Percentiles rank a stretch among this genome's conserved stretches.
These are phyloP conservation scores for Microtus richardsoni DNA, from an alignment of 2,113 vertebrate species.

Conservation along the genomic window DNA sequence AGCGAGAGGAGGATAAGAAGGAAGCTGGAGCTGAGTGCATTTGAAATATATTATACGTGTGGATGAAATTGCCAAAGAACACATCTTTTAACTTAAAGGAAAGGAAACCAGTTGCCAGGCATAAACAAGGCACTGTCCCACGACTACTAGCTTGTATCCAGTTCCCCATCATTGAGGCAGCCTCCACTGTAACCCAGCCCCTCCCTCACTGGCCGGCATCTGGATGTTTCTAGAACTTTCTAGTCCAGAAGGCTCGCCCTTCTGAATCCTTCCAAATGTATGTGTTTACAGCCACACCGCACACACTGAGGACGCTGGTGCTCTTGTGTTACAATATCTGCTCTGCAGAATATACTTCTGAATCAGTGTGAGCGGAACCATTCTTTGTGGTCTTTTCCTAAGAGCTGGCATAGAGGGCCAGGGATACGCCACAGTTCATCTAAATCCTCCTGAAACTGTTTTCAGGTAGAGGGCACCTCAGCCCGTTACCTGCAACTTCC, in stretches of 20 bases:
- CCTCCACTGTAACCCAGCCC: not conserved
- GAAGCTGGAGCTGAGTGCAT: too few species aligned
- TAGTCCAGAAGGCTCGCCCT: not conserved
- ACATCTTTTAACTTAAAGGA: not conserved
- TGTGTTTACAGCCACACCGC: not conserved
- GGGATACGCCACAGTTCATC: rapidly evolving
- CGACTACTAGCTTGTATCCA: too few species aligned
- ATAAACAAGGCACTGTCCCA: not conserved
- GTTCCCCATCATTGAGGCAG: not conserved
- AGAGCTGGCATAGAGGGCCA: not conserved
- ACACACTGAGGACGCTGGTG: rapidly evolving
- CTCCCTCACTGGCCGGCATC: not conserved
- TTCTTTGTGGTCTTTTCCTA: not conserved
- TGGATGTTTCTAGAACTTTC: not conserved
- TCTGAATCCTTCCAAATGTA: not conserved
- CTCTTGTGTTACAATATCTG: rapidly evolving
- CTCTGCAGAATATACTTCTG: not conserved
- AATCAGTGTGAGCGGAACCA: rapidly evolving
- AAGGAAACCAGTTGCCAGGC: not conserved
- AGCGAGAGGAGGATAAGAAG: not conserved
- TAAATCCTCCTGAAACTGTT: not conserved
- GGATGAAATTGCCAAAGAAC: not conserved
- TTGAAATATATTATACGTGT: not conserved
- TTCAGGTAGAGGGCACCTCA: not conserved
- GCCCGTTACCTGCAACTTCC: not conserved